Evolutionary conservation across 2,888 invertebrate genomes (phyloP), one percentile per base, ranked within the genome.

Genomic region (Calephelis perditalis): DNA sequence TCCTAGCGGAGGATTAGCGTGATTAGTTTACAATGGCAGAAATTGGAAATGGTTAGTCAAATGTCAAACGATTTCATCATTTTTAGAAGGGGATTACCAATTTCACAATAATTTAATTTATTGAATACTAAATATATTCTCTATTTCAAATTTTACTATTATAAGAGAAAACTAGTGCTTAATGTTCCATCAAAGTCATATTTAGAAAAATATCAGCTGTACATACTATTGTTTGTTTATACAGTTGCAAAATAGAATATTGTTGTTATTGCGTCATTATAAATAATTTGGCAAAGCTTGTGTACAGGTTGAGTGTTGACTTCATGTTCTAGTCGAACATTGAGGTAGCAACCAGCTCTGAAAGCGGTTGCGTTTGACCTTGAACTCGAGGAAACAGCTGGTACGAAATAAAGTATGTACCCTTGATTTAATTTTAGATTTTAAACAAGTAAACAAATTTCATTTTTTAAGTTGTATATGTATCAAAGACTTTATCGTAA

Each of bases 211-310:
- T 0, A 26, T 26, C 26, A 26, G 26, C 26, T 1, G 26, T 26
- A 26, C 26, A 26, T 26, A 26, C 26, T 45, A 37, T 15, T 58
- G 52, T 47, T 56, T 62, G 56, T 60, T 65, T 67, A 70, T 79
- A 77, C 81, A 84, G 79, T 79, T 84, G 82, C 71, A 71, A 69
- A 40, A 40, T 40, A 73, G 71, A 75, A 75, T 78, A 75, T 73
- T 74, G 73, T 75, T 74, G 71, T 71, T 73, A 80, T 84, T 82
- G 78, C 86, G 87, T 87, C 88, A 87, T 69, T 63, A 69, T 74
- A 77, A 82, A 81, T 82, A 81, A 79, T 83, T 86, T 87, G 88
- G 84, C 83, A 75, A 75, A 74, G 77, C 75, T 75, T 78, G 78
- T 81, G 12, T 49, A 49, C 49, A 5, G 40, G 40, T 81, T 80